A percentile compares a stretch with the other conserved stretches of the same genome.
Evolutionary conservation across 2,888 invertebrate genomes (phyloP).

Genomic region (Ectemnius cavifrons): DNA sequence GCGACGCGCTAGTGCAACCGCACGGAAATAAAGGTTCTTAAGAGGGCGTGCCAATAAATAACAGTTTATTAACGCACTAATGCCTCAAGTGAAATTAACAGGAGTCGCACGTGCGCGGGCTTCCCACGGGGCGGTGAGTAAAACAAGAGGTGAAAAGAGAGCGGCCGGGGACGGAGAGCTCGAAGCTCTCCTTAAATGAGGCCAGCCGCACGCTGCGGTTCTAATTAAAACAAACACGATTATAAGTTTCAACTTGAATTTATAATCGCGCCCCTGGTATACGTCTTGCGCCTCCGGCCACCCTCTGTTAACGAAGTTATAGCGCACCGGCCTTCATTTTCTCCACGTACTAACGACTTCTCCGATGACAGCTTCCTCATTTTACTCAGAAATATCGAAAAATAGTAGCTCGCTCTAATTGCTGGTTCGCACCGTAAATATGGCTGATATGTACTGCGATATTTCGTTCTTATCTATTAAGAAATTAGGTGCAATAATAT

Average conservation of each 20-base stretch:
- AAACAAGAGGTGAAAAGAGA: slow-evolving; percentile 8
- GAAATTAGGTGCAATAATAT: too few relatives aligned
- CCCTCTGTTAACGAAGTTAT: slow-evolving; percentile 41
- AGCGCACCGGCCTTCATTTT: slow-evolving; percentile 35
- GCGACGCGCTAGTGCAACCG: slow-evolving; percentile 30
- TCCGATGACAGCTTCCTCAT: slow-evolving; percentile 7
- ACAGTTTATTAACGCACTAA: slow-evolving; percentile 67
- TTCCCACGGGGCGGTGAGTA: slow-evolving; percentile 12
- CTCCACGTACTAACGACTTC: slow-evolving; percentile 11
- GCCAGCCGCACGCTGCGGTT: slow-evolving; percentile 67
- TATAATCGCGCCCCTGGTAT: slow-evolving; percentile 62
- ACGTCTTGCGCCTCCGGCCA: slow-evolving; percentile 21
- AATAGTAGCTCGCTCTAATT: background rate
- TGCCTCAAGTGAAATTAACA: slow-evolving; percentile 66
- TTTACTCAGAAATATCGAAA: background rate
- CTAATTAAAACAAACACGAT: slow-evolving; percentile 75
- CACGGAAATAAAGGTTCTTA: slow-evolving; percentile 54
- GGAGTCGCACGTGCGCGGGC: slow-evolving; percentile 34
- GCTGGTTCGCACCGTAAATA: background rate
- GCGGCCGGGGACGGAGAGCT: slow-evolving; percentile 41
- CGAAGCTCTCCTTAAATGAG: slow-evolving; percentile 64
- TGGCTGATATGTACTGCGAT: too few relatives aligned
- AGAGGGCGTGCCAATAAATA: slow-evolving; percentile 64
- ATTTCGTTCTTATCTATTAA: too few relatives aligned
- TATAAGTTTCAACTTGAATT: slow-evolving; percentile 69